Percentiles rank a stretch among this genome's conserved stretches.
Evolutionary conservation across 2,888 invertebrate species (phyloP).

Genomic region (Apodemia zela): DNA sequence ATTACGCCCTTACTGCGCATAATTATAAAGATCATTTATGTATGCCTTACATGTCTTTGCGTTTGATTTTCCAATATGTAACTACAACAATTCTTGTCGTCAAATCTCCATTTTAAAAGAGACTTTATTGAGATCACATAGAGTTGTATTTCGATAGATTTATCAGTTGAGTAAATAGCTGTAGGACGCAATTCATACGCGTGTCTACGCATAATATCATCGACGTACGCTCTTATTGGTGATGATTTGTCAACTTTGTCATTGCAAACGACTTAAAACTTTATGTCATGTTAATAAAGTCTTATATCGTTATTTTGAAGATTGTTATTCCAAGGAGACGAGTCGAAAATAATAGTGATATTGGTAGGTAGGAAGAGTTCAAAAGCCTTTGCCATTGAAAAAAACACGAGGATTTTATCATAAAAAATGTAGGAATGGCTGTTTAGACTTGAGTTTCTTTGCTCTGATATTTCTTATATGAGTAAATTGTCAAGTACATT

Average conservation of each 20-base stretch:
- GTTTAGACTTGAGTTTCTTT: not conserved
- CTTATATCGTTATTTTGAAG: conserved; percentile 18
- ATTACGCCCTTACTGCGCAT: conserved; percentile 43
- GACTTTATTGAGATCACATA: conserved; percentile 34
- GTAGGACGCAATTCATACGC: conserved; percentile 41
- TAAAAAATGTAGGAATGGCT: not conserved
- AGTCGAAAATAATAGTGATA: conserved; percentile 12
- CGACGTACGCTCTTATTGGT: conserved; percentile 60
- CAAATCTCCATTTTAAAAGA: conserved; percentile 29
- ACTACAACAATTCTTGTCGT: conserved; percentile 25
- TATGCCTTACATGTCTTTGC: conserved; percentile 29
- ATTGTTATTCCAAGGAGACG: conserved; percentile 16
- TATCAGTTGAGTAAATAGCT: conserved; percentile 34
- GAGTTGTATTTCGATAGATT: conserved; percentile 38
- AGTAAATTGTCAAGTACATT: not conserved
- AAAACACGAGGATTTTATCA: conserved; percentile 11
- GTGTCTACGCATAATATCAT: conserved; percentile 76
- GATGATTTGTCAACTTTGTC: conserved; percentile 71
- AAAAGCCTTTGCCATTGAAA: conserved; percentile 14
- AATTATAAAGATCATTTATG: conserved; percentile 38
- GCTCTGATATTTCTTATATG: not conserved
- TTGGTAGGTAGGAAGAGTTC: conserved; percentile 14
- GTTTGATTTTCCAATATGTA: conserved; percentile 36
- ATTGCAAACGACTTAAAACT: conserved; percentile 35
- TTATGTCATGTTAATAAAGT: conserved; percentile 30